phyloP scores from a whole-genome alignment of 2,797 vertebrate species.

The Cryptoblepharus egeriae region DNA sequence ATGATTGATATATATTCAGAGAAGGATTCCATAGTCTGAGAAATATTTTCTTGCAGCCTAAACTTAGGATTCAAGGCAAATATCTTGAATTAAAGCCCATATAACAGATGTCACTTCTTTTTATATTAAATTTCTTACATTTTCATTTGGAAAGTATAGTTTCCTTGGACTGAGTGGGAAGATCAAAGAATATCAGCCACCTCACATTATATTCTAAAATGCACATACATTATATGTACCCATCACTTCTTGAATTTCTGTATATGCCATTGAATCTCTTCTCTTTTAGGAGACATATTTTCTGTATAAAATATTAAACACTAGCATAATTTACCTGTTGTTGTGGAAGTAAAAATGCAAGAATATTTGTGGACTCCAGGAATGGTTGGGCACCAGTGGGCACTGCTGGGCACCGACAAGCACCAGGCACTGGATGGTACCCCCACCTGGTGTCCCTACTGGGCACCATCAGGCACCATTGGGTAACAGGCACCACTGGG shows the following conservation, averaged over 20 bases:
- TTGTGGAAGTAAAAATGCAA: no score
- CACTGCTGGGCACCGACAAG: no score
- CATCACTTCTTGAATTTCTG: background rate
- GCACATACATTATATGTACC: background rate
- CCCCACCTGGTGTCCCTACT: no score
- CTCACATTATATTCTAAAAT: background rate
- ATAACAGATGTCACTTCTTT: constrained; percentile 15
- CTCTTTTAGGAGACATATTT: background rate
- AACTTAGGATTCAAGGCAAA: background rate
- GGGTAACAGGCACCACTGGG: no score
- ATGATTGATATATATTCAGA: no score
- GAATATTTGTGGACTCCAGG: no score
- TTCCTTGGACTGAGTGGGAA: background rate
- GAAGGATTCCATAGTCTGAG: background rate
- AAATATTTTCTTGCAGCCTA: background rate
- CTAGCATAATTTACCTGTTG: no score
- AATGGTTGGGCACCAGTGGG: no score
- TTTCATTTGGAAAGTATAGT: background rate
- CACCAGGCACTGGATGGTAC: no score
- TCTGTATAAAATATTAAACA: background rate
- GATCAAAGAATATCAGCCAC: background rate
- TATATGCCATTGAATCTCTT: background rate
- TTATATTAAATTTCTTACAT: background rate
- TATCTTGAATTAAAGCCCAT: background rate
- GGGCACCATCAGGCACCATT: no score